Base-by-base conservation (phyloP, 2,113 vertebrate genomes). In the Percopsis transmontana region DNA sequence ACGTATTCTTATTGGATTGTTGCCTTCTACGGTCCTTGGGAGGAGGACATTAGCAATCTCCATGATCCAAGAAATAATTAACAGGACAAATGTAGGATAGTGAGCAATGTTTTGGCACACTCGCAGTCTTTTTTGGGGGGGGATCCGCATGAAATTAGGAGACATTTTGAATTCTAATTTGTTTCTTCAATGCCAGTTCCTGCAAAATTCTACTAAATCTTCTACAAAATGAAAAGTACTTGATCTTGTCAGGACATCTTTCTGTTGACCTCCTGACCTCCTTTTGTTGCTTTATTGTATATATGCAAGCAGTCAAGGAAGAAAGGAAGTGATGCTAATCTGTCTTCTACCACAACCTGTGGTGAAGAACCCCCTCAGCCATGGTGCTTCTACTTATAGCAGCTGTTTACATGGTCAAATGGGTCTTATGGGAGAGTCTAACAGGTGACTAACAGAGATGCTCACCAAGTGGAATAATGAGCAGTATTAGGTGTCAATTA, bases 381-480 rank as follows among this genome's bases (percentile, higher is more conserved):
- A 39, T 13, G 33, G 70, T 54, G 67, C 19, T 85, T 91, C 90
- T 95, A 97, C 96, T 96, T 96, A 94, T 96, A 96, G 95, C 67
- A 85, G 89, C 93, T 88, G 91, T 95, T 94, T 95, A 93, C 94
- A 93, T 91, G 92, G 92, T 91, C 90, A 92, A 92, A 86, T 82
- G 86, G 48, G 92, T 66, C 91, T 92, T 91, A 90, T 91, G 91
- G 90, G 92, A 92, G 91, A 91, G 91, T 93, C 92, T 93, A 93
- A 95, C 94, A 96, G 95, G 95, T 96, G 95, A 95, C 96, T 96
- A 97, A 95, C 95, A 95, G 95, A 94, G 94, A 94, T 96, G 95
- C 92, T 98, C 97, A 97, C 93, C 95, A 96, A 96, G 96, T 98
- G 96, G 97, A 99, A 98, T 98, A 98, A 98, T 98, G 95, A 98